Percentiles rank a stretch among this genome's conserved stretches.
Conservation (phyloP, 2,888 invertebrate genomes). For the Digitonthophagus gazella region DNA sequence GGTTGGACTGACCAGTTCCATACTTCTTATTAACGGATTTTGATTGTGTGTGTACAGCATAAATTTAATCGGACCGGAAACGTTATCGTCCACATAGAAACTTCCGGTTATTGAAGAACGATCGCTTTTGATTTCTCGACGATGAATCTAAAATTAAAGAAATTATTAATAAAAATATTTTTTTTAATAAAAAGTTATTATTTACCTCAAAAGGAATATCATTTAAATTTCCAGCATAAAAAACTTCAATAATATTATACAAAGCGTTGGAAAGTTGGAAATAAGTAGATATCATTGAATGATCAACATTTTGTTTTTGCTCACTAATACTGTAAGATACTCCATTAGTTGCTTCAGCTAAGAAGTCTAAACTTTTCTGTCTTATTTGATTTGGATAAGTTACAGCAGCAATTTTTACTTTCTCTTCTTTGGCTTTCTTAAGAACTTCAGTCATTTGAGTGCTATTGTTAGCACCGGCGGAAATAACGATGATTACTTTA, state of each 20-base stretch:
- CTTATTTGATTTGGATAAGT: slow-evolving; percentile 56
- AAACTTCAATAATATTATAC: slow-evolving; percentile 52
- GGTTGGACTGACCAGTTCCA: slow-evolving; percentile 54
- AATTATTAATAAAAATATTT: slow-evolving; percentile 27
- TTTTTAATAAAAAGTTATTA: slow-evolving; percentile 22
- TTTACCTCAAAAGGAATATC: slow-evolving; percentile 54
- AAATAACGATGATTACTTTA: slow-evolving; percentile 57
- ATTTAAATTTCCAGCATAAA: slow-evolving; percentile 51
- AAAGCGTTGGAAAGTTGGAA: slow-evolving; percentile 55
- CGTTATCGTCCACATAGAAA: slow-evolving; percentile 55
- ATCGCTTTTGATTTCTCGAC: slow-evolving; percentile 51
- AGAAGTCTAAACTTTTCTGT: slow-evolving; percentile 50
- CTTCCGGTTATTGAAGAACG: slow-evolving; percentile 54
- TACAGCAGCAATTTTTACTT: slow-evolving; percentile 55
- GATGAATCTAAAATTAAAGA: slow-evolving; percentile 54
- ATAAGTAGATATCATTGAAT: slow-evolving; percentile 55
- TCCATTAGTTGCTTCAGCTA: slow-evolving; percentile 52
- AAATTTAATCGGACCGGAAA: slow-evolving; percentile 56
- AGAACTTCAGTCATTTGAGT: slow-evolving; percentile 49
- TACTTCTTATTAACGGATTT: slow-evolving; percentile 54
- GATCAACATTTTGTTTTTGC: slow-evolving; percentile 55
- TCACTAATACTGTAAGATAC: slow-evolving; percentile 55
- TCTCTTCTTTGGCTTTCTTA: slow-evolving; percentile 49
- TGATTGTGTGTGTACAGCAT: slow-evolving; percentile 57
- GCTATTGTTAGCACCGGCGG: slow-evolving; percentile 55